These are phyloP conservation scores for Diaperis boleti DNA, from an alignment of 2,888 invertebrate genomes.

Conservation along the genomic window DNA sequence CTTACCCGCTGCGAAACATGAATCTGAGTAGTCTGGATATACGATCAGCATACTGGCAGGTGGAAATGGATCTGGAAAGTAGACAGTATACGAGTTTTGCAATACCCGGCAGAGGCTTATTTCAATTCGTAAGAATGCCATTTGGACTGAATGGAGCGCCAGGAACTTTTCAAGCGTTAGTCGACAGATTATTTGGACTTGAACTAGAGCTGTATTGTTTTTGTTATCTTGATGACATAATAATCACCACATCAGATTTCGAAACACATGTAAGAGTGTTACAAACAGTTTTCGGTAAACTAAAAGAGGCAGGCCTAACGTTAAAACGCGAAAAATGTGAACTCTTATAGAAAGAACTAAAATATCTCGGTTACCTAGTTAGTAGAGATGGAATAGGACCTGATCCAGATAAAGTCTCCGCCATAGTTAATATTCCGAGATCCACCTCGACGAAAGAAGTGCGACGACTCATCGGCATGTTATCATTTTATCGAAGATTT, in stretches of 20 bases:
- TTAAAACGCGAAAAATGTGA: slow-evolving; percentile 32
- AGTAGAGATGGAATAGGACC: slow-evolving; percentile 27
- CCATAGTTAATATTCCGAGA: background rate
- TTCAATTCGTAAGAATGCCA: background rate
- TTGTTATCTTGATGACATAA: slow-evolving; percentile 2
- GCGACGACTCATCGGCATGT: slow-evolving; percentile 4
- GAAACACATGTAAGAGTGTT: background rate
- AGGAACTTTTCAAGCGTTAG: background rate
- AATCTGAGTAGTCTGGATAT: background rate
- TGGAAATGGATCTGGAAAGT: background rate
- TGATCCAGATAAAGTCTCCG: slow-evolving; percentile 12
- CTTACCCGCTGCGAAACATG: background rate
- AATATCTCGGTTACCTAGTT: slow-evolving; percentile 41
- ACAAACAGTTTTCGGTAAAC: background rate
- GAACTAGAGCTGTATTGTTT: background rate
- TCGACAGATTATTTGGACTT: background rate
- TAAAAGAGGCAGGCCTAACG: background rate
- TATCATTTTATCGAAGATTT: slow-evolving; percentile 10
- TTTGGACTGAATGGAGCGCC: slow-evolving; percentile 6
- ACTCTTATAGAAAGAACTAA: slow-evolving; percentile 32
- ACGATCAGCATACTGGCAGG: slow-evolving; percentile 7
- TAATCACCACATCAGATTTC: background rate
- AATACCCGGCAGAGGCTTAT: background rate
- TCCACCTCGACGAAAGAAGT: background rate
- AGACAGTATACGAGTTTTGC: background rate